These are phyloP conservation scores for Gastrophysa polygoni DNA, from an alignment of 2,888 invertebrate species.

Conservation along the genomic window DNA sequence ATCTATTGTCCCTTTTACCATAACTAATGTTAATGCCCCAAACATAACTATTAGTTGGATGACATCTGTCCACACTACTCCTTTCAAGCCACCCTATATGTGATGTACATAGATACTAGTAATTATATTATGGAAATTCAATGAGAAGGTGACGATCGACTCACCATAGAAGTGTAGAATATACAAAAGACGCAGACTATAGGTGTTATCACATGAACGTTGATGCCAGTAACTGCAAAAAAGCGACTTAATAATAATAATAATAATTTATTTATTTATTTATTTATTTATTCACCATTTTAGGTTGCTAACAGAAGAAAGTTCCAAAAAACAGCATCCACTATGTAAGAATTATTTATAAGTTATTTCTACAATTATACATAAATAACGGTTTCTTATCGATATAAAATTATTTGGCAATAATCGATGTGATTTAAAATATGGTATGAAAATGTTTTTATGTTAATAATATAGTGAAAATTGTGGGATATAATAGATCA, in stretches of 20 bases:
- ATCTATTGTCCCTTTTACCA: conserved; percentile 68
- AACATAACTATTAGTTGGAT: conserved; percentile 78
- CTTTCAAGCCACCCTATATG: conserved; percentile 76
- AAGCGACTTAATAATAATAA: no score
- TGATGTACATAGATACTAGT: conserved; percentile 41
- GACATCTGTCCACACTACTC: conserved; percentile 83
- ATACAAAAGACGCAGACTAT: conserved; percentile 87
- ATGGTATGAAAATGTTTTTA: no score
- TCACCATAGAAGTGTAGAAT: conserved; percentile 89
- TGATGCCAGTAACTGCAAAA: conserved; percentile 78
- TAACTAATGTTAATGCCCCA: conserved; percentile 69
- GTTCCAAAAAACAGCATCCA: no score
- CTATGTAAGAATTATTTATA: no score
- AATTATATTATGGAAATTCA: conserved; percentile 26
- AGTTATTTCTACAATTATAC: no score
- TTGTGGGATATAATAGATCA: no score
- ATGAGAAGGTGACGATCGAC: background rate
- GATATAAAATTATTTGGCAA: no score
- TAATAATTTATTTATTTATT: no score
- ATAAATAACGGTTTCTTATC: no score
- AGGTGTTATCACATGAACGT: conserved; percentile 78
- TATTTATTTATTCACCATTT: conserved; percentile 8
- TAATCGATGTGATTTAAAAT: no score
- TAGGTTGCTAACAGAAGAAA: no score
- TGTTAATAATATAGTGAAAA: no score